A percentile compares a stretch with the other conserved stretches of the same genome.
phyloP scores from a whole-genome alignment of 2,113 vertebrate genomes.

The Cyrtonyx montezumae region DNA sequence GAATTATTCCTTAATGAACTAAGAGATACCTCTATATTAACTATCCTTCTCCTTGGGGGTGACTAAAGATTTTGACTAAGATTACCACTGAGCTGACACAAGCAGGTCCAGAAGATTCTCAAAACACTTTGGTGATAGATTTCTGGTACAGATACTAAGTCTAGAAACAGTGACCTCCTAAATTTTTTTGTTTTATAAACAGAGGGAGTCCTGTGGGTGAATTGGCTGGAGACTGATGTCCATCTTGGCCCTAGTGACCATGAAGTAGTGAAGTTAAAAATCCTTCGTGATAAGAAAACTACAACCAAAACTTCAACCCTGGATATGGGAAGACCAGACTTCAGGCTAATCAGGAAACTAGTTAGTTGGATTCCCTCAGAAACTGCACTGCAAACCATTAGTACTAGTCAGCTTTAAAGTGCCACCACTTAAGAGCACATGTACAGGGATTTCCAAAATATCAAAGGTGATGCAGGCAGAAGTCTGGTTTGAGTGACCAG shows the following conservation, averaged over 20 bases:
- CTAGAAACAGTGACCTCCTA: background rate
- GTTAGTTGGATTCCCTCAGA: background rate
- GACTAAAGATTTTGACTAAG: background rate
- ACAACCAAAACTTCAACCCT: background rate
- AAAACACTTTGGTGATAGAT: background rate
- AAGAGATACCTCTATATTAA: too few relatives aligned
- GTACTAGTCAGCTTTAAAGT: background rate
- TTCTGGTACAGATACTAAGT: background rate
- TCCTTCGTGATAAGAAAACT: background rate
- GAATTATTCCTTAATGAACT: too few relatives aligned
- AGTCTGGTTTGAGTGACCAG: background rate
- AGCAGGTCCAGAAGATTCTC: background rate
- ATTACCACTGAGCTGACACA: background rate
- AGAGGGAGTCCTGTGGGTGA: too few relatives aligned
- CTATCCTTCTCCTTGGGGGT: too few relatives aligned
- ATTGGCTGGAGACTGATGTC: too few relatives aligned
- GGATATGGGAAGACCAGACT: background rate
- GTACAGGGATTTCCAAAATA: background rate
- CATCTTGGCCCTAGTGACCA: too few relatives aligned
- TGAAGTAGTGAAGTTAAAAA: too few relatives aligned
- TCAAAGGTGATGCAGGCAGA: background rate
- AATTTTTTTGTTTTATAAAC: background rate
- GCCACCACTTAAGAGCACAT: background rate
- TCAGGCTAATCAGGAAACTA: background rate
- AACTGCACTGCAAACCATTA: background rate